phyloP scores from a whole-genome alignment of 2,797 vertebrate genomes.

The Helostoma temminkii region DNA sequence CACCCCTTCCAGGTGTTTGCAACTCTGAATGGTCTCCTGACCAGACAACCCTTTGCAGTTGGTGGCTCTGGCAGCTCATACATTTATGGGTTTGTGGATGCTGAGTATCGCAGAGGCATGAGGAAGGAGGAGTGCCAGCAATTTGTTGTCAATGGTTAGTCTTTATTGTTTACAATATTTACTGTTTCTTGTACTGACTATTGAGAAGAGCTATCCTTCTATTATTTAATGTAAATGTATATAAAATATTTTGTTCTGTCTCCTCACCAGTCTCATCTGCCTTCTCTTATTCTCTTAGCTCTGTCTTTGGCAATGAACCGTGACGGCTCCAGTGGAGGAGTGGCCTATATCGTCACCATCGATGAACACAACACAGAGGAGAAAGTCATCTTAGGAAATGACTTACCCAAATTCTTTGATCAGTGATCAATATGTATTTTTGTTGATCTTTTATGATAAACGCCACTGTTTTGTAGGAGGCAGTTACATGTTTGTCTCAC shows the following conservation, averaged over 20 bases:
- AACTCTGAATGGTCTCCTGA: slow-evolving; percentile 87
- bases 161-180: background rate
- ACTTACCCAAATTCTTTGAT: slow-evolving; percentile 88
- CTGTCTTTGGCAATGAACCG: slow-evolving; percentile 89
- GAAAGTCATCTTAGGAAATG: slow-evolving; percentile 85
- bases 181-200: background rate
- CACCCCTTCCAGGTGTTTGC: slow-evolving; percentile 84
- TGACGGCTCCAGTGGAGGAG: slow-evolving; percentile 90
- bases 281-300: slow-evolving; percentile 69
- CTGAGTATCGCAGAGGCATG: slow-evolving; percentile 85
- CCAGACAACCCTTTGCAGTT: slow-evolving; percentile 87
- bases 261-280: background rate
- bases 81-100: slow-evolving; percentile 90
- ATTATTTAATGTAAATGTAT: background rate
- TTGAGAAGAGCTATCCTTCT: background rate
- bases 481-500: too few relatives aligned
- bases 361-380: slow-evolving; percentile 85
- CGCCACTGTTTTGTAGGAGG: too few relatives aligned
- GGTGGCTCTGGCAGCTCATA: slow-evolving; percentile 90
- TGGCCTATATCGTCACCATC: slow-evolving; percentile 88
- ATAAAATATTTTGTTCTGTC: background rate
- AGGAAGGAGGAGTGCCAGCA: slow-evolving; percentile 80
- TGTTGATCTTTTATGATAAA: background rate
- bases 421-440: slow-evolving; percentile 70
- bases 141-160: slow-evolving; percentile 88